phyloP scores from a whole-genome alignment of 2,797 vertebrate genomes.

The Characodon lateralis region DNA sequence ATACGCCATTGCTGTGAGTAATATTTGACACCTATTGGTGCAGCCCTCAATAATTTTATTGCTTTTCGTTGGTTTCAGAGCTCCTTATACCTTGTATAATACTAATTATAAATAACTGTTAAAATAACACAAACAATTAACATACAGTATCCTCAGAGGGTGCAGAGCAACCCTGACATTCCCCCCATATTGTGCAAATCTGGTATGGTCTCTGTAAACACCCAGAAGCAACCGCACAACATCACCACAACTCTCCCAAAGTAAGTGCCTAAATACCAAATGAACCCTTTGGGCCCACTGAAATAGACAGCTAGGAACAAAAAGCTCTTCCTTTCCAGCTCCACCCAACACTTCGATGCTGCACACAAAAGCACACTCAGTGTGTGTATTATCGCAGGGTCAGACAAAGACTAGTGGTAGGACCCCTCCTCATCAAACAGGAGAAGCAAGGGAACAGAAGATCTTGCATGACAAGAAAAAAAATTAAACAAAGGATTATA shows the following conservation, averaged over 20 bases:
- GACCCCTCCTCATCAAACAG: slow-evolving; percentile 63
- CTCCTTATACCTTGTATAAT: neutral
- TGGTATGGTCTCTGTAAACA: slow-evolving; percentile 16
- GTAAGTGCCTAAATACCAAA: slow-evolving; percentile 65
- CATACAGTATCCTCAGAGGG: slow-evolving; percentile 17
- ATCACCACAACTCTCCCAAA: slow-evolving; percentile 43
- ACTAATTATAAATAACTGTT: neutral
- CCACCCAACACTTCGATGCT: slow-evolving; percentile 44
- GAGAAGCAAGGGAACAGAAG: slow-evolving; percentile 30
- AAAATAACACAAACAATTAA: slow-evolving; percentile 15
- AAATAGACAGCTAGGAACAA: slow-evolving; percentile 61
- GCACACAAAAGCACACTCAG: slow-evolving; percentile 32
- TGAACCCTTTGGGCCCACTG: slow-evolving; percentile 47
- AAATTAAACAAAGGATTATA: too few relatives aligned
- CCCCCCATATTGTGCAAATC: slow-evolving; percentile 40
- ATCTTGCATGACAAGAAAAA: slow-evolving; percentile 19
- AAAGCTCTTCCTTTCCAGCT: slow-evolving; percentile 40
- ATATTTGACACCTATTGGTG: neutral
- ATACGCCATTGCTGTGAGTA: slow-evolving; percentile 93
- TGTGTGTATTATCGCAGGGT: slow-evolving; percentile 25
- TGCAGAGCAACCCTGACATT: slow-evolving; percentile 38
- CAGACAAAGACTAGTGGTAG: slow-evolving; percentile 37
- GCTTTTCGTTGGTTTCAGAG: neutral
- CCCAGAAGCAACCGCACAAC: slow-evolving; percentile 40
- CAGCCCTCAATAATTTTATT: neutral